phyloP scores from a whole-genome alignment of 2,113 vertebrate species.

The Isurus oxyrinchus region DNA sequence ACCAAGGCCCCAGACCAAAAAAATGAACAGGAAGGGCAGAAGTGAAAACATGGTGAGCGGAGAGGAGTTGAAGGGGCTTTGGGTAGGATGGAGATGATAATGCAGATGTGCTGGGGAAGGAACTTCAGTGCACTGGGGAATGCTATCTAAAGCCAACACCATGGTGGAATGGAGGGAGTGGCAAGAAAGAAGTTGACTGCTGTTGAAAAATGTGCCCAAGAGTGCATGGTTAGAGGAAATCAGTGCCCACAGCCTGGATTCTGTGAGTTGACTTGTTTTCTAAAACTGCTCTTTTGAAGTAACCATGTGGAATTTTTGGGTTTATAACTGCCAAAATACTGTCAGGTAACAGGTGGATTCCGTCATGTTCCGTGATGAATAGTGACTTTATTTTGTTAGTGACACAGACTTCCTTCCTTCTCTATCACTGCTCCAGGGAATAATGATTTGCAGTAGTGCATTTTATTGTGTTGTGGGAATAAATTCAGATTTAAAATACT shows the following conservation, averaged over 20 bases:
- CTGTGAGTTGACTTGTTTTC: not conserved
- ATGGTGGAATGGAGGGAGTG: not conserved
- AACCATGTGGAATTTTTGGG: slow-evolving; percentile 39
- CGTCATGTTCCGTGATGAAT: slow-evolving; percentile 10
- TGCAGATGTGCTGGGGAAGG: not conserved
- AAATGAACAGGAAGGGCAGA: not conserved
- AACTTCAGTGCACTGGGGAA: not conserved
- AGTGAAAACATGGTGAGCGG: not conserved
- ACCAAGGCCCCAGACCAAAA: not conserved
- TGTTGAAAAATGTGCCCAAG: not conserved
- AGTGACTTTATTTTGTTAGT: slow-evolving; percentile 38
- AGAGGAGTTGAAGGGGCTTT: not conserved
- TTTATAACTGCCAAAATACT: slow-evolving; percentile 34
- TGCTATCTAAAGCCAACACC: not conserved
- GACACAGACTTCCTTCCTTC: slow-evolving; percentile 39
- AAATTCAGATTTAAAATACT: not conserved
- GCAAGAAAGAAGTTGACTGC: no score
- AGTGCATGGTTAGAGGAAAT: not conserved
- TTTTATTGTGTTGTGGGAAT: not conserved
- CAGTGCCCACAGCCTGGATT: no score
- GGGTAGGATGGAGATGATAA: not conserved
- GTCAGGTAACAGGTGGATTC: not conserved
- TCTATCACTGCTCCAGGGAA: slow-evolving; percentile 37
- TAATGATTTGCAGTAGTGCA: not conserved
- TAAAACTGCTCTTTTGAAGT: slow-evolving; percentile 18